phyloP scores from a whole-genome alignment of 2,888 invertebrate species.

The Slavum lentiscoides region DNA sequence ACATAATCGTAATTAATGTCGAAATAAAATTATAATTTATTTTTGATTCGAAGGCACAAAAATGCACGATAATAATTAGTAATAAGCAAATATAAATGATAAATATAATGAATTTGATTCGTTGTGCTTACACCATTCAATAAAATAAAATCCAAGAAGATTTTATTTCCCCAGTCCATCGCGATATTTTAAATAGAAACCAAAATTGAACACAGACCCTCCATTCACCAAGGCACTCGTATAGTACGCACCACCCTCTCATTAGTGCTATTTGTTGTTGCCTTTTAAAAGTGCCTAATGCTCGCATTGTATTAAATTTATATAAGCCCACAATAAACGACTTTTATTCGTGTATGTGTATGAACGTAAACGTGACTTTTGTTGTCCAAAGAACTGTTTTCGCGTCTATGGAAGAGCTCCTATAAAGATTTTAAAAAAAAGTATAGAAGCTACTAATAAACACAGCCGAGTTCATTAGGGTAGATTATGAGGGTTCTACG shows the following conservation, averaged over 20 bases:
- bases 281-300: slow-evolving; percentile 7
- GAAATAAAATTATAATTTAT: neutral
- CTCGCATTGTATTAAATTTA: slow-evolving; percentile 25
- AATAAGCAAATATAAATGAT: neutral
- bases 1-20: no score
- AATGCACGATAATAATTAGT: no score
- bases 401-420: neutral
- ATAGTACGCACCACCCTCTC: slow-evolving; percentile 21
- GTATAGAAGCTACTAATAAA: slow-evolving; percentile 36
- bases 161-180: neutral
- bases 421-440: slow-evolving; percentile 6
- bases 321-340: slow-evolving; percentile 29
- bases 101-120: neutral
- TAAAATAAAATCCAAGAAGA: neutral
- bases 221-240: neutral
- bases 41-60: no score
- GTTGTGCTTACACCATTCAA: neutral
- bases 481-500: slow-evolving; percentile 15
- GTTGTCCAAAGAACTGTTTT: neutral
- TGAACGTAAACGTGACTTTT: slow-evolving; percentile 40
- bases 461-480: slow-evolving; percentile 24
- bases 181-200: slow-evolving; percentile 17
- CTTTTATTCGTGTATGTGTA: slow-evolving; percentile 24
- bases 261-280: slow-evolving; percentile 45
- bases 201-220: slow-evolving; percentile 10